phyloP scores from a whole-genome alignment of 2,888 invertebrate species.

The Cyclophora albipunctata region DNA sequence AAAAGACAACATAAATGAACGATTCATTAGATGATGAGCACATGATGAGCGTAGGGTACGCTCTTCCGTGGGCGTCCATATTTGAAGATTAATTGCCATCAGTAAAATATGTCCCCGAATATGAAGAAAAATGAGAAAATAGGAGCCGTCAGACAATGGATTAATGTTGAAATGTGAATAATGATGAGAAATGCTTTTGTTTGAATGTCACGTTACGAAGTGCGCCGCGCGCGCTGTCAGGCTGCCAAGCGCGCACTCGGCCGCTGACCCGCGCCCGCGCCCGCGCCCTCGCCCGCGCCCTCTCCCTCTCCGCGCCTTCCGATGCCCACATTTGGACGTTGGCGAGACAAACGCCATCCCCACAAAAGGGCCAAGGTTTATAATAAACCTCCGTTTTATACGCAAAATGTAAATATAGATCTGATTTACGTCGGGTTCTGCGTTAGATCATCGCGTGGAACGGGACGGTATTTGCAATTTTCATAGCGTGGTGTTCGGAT shows the following conservation, averaged over 20 bases:
- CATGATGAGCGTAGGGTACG: no score
- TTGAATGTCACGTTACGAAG: no score
- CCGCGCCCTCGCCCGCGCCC: conserved; percentile 16
- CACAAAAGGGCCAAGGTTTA: conserved; percentile 21
- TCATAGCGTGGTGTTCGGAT: background rate
- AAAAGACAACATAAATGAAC: no score
- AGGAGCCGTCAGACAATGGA: no score
- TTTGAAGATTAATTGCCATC: no score
- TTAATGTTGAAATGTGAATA: no score
- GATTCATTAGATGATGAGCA: no score
- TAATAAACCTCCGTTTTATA: conserved; percentile 5
- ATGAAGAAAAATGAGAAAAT: no score
- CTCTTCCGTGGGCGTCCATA: no score
- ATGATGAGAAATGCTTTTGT: no score
- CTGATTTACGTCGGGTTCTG: conserved; percentile 13
- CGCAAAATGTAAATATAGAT: conserved; percentile 8
- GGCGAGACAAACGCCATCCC: conserved; percentile 17
- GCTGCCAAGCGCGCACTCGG: conserved; percentile 16
- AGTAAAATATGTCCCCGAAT: no score
- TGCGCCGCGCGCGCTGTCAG: background rate
- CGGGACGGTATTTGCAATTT: background rate
- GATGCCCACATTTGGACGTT: conserved; percentile 28
- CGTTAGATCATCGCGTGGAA: conserved; percentile 10
- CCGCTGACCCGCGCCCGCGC: conserved; percentile 5
- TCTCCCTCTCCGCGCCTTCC: conserved; percentile 18